phyloP scores from a whole-genome alignment of 2,113 vertebrate species.

The Columbina picui region DNA sequence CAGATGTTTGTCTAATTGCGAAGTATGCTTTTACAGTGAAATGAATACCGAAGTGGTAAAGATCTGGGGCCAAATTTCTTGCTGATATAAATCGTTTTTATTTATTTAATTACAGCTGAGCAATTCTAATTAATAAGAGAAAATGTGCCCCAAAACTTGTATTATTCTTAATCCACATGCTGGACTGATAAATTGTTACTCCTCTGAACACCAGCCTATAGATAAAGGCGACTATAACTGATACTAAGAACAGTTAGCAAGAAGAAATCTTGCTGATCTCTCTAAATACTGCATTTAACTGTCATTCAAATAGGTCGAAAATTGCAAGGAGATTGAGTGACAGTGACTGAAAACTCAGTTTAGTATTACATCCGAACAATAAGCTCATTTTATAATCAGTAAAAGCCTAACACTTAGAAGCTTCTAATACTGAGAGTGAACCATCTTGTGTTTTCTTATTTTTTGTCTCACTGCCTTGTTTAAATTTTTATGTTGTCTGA shows the following conservation, averaged over 20 bases:
- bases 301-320: background rate
- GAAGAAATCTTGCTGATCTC: background rate
- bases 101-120: background rate
- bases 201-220: rapidly evolving
- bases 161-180: background rate
- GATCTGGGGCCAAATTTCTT: background rate
- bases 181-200: background rate
- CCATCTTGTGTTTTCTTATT: background rate
- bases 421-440: background rate
- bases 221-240: background rate
- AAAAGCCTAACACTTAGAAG: background rate
- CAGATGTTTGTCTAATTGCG: background rate
- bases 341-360: background rate
- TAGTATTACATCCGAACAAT: background rate
- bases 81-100: background rate
- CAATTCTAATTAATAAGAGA: background rate
- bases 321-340: background rate
- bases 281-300: background rate
- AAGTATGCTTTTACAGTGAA: background rate
- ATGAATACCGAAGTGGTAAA: background rate
- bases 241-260: background rate
- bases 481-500: background rate
- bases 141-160: background rate
- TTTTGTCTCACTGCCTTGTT: background rate
- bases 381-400: background rate